phyloP scores from a whole-genome alignment of 2,888 invertebrate species.

The Ommatoiulus sabulosus region DNA sequence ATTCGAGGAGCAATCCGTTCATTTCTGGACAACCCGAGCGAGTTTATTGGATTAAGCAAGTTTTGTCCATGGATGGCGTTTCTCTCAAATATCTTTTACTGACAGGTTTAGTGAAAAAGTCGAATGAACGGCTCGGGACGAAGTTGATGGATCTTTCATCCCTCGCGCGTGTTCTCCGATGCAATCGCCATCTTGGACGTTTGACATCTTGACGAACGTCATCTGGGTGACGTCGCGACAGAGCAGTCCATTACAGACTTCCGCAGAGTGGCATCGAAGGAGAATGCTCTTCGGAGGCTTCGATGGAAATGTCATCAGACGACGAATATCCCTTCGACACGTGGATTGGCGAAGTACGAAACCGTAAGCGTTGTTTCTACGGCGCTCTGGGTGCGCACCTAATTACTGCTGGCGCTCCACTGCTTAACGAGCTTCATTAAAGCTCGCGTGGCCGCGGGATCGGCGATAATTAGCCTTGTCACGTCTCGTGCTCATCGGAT shows the following conservation, averaged over 20 bases:
- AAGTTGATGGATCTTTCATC: no score
- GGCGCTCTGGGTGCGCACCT: slow-evolving; percentile 17
- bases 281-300: neutral
- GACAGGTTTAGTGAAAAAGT: no score
- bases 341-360: neutral
- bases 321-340: neutral
- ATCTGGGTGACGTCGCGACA: neutral
- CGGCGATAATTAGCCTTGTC: slow-evolving; percentile 59
- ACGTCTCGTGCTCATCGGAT: slow-evolving; percentile 55
- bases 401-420: slow-evolving; percentile 38
- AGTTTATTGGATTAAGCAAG: no score
- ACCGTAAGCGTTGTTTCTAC: neutral
- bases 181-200: no score
- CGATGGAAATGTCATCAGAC: neutral
- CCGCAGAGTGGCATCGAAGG: neutral
- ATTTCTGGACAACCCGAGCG: no score
- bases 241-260: neutral
- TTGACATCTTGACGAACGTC: neutral
- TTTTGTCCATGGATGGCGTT: no score
- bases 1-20: no score
- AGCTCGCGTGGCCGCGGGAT: slow-evolving; percentile 56
- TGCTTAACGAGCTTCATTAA: slow-evolving; percentile 59
- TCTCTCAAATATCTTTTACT: no score
- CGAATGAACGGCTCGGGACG: no score
- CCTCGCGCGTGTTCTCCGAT: no score